These are phyloP conservation scores for Ophioninae sp. DNA, from an alignment of 2,888 invertebrate species.

Conservation along the genomic window DNA sequence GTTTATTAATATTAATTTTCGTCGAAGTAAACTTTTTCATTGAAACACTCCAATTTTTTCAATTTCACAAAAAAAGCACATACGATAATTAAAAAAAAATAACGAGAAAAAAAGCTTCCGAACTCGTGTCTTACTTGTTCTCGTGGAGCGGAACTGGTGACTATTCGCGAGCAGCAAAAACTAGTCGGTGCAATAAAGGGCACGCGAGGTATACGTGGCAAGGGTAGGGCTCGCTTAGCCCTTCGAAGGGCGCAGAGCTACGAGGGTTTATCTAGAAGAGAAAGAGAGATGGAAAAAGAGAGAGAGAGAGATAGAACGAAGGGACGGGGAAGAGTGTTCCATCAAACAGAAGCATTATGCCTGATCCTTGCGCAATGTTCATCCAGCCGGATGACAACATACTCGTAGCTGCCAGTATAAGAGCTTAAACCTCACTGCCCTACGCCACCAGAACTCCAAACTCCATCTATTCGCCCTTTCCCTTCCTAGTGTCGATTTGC, in stretches of 20 bases:
- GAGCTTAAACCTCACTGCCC: constrained; percentile 74
- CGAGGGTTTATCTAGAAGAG: not conserved
- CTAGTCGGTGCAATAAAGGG: constrained; percentile 26
- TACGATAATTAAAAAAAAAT: not conserved
- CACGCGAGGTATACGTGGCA: not conserved
- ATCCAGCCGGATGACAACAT: constrained; percentile 80
- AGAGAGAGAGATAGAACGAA: not conserved
- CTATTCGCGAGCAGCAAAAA: not conserved
- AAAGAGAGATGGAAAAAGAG: not conserved
- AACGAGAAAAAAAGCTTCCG: constrained; percentile 15
- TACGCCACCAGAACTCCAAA: constrained; percentile 44
- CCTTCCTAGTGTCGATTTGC: constrained; percentile 31
- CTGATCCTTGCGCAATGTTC: constrained; percentile 80
- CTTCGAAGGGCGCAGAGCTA: not conserved
- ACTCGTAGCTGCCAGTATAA: constrained; percentile 72
- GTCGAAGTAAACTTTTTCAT: not conserved
- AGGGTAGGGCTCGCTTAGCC: constrained; percentile 17
- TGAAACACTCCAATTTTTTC: not conserved
- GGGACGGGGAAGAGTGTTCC: constrained; percentile 67
- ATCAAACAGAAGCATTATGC: constrained; percentile 80
- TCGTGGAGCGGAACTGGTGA: not conserved
- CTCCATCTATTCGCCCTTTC: constrained; percentile 32
- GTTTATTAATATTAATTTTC: too few species aligned
- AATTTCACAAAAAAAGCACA: not conserved
- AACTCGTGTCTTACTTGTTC: not conserved